Base-by-base conservation (phyloP, 2,797 vertebrate genomes). In the Dendrocincla tyrannina region DNA sequence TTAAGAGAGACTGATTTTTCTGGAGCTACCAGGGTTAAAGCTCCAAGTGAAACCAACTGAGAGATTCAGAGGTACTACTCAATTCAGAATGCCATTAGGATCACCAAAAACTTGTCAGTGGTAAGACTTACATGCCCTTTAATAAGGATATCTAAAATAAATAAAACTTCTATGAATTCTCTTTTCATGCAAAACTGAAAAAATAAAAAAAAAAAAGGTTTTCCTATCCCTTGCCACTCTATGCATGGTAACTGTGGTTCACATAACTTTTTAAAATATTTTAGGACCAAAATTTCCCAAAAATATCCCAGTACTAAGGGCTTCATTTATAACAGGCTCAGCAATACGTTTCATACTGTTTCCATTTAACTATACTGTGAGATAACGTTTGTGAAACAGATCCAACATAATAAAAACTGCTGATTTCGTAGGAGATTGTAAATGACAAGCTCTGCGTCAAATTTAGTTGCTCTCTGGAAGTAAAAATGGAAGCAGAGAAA, bases 351-450 rank as follows among this genome's bases (percentile, higher is more conserved):
- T 56, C 33, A 42, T 37, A 11, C 11, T 0, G 1, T 69, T 92
- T 81, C 52, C 28, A 27, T 42, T 59, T 77, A 60, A 46, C 49
- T 32, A 4, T 32, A 46, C 68, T 27, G 74, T 3, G 10, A 81
- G 69, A 91, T 84, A 77, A 77, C 0, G 3, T 49, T 81, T 74
- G 72, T 2, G 11, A 87, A 66, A 76, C 39, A 62, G 46, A 18
- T 74, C 78, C 13, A 25, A 13, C 35, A 60, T 27, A 32, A 32
- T 89, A 85, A 77, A 88, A 89, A 50, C 73, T 90, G 82, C 68
- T 79, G 89, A 93, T 92, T 96, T 95, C 79, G 66, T 42, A 49
- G 70, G 28, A 86, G 44, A 68, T 83, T 85, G 60, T 84, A 96
- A 95, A 83, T 85, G 37, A 91, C 73, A 49, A 88, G 50, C 47